phyloP scores from a whole-genome alignment of 2,113 vertebrate species.

The Ageneiosus marmoratus region DNA sequence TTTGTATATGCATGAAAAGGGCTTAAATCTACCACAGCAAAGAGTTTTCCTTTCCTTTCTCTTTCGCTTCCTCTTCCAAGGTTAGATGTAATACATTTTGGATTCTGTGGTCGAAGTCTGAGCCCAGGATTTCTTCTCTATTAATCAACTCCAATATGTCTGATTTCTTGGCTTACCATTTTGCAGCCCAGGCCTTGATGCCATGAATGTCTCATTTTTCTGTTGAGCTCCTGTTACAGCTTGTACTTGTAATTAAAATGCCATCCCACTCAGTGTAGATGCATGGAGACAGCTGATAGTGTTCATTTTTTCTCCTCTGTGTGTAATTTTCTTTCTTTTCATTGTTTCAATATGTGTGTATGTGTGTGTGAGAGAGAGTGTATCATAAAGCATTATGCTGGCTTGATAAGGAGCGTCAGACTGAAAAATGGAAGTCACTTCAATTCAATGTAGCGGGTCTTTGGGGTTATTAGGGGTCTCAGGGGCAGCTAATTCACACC shows the following conservation, averaged over 20 bases:
- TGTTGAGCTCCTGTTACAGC: constrained; percentile 42
- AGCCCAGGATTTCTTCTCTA: constrained; percentile 62
- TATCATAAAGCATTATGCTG: constrained; percentile 57
- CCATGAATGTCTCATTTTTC: constrained; percentile 39
- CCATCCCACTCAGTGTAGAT: constrained; percentile 50
- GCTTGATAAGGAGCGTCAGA: constrained; percentile 71
- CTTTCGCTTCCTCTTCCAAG: constrained; percentile 39
- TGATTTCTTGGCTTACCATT: constrained; percentile 64
- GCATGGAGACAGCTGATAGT: constrained; percentile 45
- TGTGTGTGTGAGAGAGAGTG: constrained; percentile 42
- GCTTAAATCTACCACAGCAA: constrained; percentile 27
- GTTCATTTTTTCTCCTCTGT: constrained; percentile 1
- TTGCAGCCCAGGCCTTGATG: constrained; percentile 58
- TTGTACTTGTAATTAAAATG: constrained; percentile 43
- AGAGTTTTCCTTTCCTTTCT: constrained; percentile 16
- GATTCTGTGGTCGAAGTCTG: constrained; percentile 62
- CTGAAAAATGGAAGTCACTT: constrained; percentile 71
- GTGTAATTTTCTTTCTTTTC: constrained; percentile 6
- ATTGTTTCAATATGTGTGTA: not conserved
- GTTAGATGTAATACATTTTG: constrained; percentile 61
- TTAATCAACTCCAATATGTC: constrained; percentile 64
- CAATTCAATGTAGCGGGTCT: constrained; percentile 4
- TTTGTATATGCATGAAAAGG: not conserved
- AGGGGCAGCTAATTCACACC: not conserved
- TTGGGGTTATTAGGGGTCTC: not conserved